Evolutionary conservation across 2,113 vertebrate genomes (phyloP), one percentile per base, ranked within the genome.

Genomic region (Anoplopoma fimbria): DNA sequence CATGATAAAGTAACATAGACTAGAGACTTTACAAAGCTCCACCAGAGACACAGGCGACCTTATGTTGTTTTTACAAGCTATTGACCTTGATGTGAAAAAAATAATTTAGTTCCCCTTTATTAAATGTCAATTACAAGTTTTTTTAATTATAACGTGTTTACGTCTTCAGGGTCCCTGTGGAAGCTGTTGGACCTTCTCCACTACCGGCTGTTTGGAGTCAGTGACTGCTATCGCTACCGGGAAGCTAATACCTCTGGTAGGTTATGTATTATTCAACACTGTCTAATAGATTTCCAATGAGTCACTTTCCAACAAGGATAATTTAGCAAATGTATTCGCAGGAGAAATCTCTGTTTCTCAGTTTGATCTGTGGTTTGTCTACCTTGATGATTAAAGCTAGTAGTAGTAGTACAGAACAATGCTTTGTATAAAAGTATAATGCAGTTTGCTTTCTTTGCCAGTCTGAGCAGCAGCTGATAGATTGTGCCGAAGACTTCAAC

Each of bases 101-200:
- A 34, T 3, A 13, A 25, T 53, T 1, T 4, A 25, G 1, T 49
- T 31, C n/a, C 6, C 8, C 21, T 75, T 80, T 60, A 65, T 65
- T 12, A 42, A 14, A 60, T 53, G 14, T 68, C 9, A 53, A 10
- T 38, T 33, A 58, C 25, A 25, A 31, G 2, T 31, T 17, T n/a
- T 3, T 42, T 42, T 21, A 62, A 6, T 53, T 51, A 6, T 33
- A 13, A 9, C 34, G 23, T 49, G 25, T 75, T 1, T 6, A 0
- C 0, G 4, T 73, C 71, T 70, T 23, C 9, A 98, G 97, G 96
- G 96, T 0, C 0, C 47, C 58, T 97, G 97, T 0, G 96, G 97
- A 42, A 98, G 97, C 84, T 98, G 97, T 88, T 98, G 97, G 97
- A 97, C 96, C 6, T 98, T 98, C 42, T 97, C 97, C 4, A 96